Evolutionary conservation across 30 jellyfish, hydroid and myxozoan genomes (phyloP).

Genomic region (Aurelia sp.): DNA sequence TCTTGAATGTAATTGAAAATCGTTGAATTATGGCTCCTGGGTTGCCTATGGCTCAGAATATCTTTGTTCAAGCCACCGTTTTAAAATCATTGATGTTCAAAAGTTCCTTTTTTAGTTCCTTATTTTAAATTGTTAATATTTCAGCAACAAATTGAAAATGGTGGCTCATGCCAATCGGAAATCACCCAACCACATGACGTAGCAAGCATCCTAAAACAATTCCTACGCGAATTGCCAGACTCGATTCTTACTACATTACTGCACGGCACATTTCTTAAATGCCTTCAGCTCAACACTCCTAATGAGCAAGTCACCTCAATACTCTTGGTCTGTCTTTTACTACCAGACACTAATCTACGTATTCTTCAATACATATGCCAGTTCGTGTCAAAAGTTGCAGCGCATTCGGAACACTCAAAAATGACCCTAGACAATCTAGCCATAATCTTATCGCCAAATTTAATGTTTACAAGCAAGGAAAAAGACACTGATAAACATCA

Average conservation of each 20-base stretch:
- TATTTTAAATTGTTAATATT: neutral
- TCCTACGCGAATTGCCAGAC: conserved; percentile 97
- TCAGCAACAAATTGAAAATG: conserved; percentile 85
- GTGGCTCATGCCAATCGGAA: conserved; percentile 84
- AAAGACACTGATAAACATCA: conserved; percentile 81
- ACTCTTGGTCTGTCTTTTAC: conserved; percentile 83
- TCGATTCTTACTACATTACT: conserved; percentile 76
- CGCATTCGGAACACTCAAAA: conserved; percentile 94
- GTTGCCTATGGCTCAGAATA: too few relatives aligned
- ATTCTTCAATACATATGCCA: conserved; percentile 83
- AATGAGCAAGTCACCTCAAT: conserved; percentile 84
- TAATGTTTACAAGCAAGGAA: conserved; percentile 83
- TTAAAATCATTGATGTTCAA: too few relatives aligned
- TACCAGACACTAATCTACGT: conserved; percentile 95
- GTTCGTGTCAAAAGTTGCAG: conserved; percentile 88
- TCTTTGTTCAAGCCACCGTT: too few relatives aligned
- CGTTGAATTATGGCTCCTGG: too few relatives aligned
- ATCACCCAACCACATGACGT: conserved; percentile 96
- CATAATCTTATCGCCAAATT: conserved; percentile 94
- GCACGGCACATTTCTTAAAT: conserved; percentile 78
- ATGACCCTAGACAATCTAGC: conserved; percentile 94
- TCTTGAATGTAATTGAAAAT: too few relatives aligned
- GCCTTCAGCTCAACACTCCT: conserved; percentile 68
- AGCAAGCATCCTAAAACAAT: conserved; percentile 90
- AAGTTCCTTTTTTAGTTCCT: too few relatives aligned